A percentile compares a stretch with the other conserved stretches of the same genome.
Conservation (phyloP, 2,888 invertebrate species). For the Nemoura dubitans region DNA sequence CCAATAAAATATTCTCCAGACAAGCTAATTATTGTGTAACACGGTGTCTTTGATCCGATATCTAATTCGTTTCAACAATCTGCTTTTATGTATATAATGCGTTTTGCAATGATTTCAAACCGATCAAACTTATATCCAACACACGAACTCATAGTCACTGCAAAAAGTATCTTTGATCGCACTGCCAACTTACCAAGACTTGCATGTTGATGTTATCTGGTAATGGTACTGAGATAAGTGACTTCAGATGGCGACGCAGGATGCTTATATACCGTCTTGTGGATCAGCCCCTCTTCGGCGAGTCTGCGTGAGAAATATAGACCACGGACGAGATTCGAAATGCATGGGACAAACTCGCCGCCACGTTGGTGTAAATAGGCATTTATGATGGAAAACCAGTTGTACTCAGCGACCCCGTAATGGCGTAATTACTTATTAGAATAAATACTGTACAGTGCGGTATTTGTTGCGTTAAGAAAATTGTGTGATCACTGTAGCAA, state of each 20-base stretch:
- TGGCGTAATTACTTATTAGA: background rate
- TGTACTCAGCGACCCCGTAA: background rate
- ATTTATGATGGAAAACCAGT: background rate
- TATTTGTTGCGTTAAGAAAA: background rate
- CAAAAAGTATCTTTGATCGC: background rate
- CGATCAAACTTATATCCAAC: too few species aligned
- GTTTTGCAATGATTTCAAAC: too few species aligned
- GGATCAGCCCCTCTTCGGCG: background rate
- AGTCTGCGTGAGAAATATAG: background rate
- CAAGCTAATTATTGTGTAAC: too few species aligned
- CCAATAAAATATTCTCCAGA: too few species aligned
- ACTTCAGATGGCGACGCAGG: background rate
- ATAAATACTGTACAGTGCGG: background rate
- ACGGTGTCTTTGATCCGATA: too few species aligned
- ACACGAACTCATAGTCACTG: too few species aligned
- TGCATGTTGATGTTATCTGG: background rate
- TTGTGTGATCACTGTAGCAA: background rate
- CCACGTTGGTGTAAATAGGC: background rate
- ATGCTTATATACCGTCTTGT: background rate
- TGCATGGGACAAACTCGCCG: background rate
- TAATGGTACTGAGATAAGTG: background rate
- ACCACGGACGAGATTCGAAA: background rate
- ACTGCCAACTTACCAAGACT: background rate
- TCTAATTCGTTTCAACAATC: too few species aligned
- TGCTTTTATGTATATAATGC: too few species aligned